Conservation (phyloP, 2,888 invertebrate genomes). For the Hydrotaea diabolus region DNA sequence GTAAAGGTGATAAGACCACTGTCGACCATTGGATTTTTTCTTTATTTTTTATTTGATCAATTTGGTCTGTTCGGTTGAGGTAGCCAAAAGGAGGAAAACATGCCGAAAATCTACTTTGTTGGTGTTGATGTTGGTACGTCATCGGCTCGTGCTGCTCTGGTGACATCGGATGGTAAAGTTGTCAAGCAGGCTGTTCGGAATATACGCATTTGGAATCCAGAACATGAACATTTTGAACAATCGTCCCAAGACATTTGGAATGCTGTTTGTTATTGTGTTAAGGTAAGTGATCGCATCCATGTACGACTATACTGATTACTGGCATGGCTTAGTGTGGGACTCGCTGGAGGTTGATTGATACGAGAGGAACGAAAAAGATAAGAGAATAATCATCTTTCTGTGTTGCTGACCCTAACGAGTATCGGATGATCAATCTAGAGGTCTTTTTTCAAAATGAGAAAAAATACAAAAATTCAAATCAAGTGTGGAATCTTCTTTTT, state of each 20-base stretch:
- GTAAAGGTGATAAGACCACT: conserved; percentile 59
- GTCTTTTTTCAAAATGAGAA: no score
- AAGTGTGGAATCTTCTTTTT: no score
- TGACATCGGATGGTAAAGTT: conserved; percentile 86
- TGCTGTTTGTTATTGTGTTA: conserved; percentile 85
- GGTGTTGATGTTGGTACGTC: conserved; percentile 97
- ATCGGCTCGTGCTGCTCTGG: conserved; percentile 92
- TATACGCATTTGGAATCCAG: conserved; percentile 90
- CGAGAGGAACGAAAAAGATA: no score
- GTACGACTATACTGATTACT: no score
- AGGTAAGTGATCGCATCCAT: conserved; percentile 82
- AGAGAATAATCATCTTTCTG: no score
- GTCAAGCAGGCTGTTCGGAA: conserved; percentile 84
- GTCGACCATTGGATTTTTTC: neutral
- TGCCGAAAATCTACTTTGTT: conserved; percentile 83
- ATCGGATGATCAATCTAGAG: no score
- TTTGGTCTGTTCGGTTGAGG: neutral
- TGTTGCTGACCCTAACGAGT: no score
- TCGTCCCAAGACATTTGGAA: conserved; percentile 94
- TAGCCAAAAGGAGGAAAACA: conserved; percentile 16
- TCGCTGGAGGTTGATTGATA: no score
- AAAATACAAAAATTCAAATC: no score
- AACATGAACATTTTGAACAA: conserved; percentile 91
- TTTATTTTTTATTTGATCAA: neutral
- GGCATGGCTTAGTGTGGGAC: no score